phyloP scores from a whole-genome alignment of 2,888 invertebrate species.

The Andrena bicolor region DNA sequence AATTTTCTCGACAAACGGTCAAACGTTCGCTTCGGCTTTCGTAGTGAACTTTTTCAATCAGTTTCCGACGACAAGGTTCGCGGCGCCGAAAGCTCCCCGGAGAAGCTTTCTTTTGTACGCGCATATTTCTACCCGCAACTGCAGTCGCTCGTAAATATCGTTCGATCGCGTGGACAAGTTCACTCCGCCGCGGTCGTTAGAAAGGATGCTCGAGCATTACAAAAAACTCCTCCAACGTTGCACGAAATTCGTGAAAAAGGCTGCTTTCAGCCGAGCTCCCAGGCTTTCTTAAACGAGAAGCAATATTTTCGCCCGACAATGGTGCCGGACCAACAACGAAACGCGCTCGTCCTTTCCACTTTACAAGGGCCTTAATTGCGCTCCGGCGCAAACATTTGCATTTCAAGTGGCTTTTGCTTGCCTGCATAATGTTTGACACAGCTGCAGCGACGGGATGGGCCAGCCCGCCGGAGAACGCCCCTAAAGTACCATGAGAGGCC shows the following conservation, averaged over 20 bases:
- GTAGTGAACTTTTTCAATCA: conserved; percentile 2
- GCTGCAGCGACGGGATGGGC: conserved; percentile 51
- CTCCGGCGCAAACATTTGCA: conserved; percentile 77
- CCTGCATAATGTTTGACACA: conserved; percentile 78
- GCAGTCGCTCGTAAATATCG: conserved; percentile 27
- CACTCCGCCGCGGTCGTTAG: not conserved
- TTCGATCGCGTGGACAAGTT: not conserved
- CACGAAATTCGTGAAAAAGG: conserved; percentile 8
- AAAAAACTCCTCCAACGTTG: too few species aligned
- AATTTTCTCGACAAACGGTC: conserved; percentile 27
- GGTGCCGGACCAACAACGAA: conserved; percentile 47
- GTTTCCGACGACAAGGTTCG: too few species aligned
- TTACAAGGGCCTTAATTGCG: conserved; percentile 76
- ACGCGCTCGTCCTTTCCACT: conserved; percentile 51
- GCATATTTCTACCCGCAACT: not conserved
- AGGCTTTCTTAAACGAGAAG: conserved; percentile 8
- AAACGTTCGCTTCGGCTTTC: conserved; percentile 16
- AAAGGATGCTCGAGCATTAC: too few species aligned
- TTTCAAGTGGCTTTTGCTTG: conserved; percentile 75
- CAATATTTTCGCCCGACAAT: conserved; percentile 38
- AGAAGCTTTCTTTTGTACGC: not conserved
- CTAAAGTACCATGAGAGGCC: conserved; percentile 57
- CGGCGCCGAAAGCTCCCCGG: not conserved
- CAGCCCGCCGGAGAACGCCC: conserved; percentile 26
- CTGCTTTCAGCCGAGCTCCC: not conserved